Conservation (phyloP, 2,888 invertebrate species). For the Coecobrya sp. region DNA sequence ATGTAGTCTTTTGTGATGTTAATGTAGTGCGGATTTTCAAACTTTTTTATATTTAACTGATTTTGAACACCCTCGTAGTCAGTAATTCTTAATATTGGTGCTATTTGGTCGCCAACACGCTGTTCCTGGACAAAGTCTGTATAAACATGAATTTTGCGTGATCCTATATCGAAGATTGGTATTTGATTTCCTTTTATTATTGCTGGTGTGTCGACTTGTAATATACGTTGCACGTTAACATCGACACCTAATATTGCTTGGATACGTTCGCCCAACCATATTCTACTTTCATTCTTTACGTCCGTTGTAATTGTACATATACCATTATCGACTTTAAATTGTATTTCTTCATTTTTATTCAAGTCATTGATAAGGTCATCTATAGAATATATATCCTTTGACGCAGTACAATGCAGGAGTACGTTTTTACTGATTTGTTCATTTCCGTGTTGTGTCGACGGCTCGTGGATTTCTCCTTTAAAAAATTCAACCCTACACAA, state of each 20-base stretch:
- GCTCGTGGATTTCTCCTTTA: background rate
- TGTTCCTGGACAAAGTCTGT: slow-evolving; percentile 5
- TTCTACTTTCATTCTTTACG: background rate
- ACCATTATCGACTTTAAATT: background rate
- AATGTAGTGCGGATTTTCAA: slow-evolving; percentile 17
- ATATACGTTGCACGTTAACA: background rate
- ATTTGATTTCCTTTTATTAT: background rate
- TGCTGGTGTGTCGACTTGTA: background rate
- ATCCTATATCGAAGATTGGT: slow-evolving; percentile 33
- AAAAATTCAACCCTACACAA: background rate
- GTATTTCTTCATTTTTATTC: background rate
- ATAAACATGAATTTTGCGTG: slow-evolving; percentile 18
- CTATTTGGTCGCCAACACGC: slow-evolving; percentile 37
- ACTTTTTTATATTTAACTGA: background rate
- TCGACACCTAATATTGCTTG: slow-evolving; percentile 35
- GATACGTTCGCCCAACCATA: background rate
- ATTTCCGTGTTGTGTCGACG: background rate
- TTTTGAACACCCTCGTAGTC: background rate
- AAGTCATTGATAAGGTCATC: background rate
- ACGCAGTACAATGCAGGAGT: background rate
- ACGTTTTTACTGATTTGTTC: background rate
- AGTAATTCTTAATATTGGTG: slow-evolving; percentile 20
- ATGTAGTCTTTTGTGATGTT: background rate
- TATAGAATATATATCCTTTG: background rate
- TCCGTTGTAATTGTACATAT: background rate